Conservation (phyloP, 2,797 vertebrate genomes). For the Sparidentex hasta region DNA sequence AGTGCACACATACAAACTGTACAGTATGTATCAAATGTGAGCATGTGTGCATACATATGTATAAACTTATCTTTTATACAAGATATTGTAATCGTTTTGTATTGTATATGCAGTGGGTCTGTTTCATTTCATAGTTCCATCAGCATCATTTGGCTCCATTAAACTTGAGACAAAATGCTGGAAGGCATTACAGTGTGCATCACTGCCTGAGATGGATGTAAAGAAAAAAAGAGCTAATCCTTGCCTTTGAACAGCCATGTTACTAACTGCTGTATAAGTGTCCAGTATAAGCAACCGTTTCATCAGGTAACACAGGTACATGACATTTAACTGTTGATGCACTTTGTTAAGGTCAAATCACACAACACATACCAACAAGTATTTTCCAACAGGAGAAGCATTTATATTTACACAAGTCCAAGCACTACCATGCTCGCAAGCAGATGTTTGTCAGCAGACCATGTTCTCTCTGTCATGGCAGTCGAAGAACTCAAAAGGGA, state of each 20-base stretch:
- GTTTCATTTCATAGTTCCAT: constrained; percentile 70
- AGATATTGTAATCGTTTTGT: constrained; percentile 88
- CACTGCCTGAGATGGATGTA: constrained; percentile 62
- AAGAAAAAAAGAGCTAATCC: constrained; percentile 47
- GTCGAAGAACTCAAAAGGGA: constrained; percentile 72
- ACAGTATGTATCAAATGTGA: constrained; percentile 85
- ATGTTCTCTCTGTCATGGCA: constrained; percentile 28
- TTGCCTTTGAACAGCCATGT: constrained; percentile 67
- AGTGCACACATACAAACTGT: constrained; percentile 84
- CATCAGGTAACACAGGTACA: constrained; percentile 65
- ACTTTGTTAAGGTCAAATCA: constrained; percentile 73
- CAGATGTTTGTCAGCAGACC: constrained; percentile 38
- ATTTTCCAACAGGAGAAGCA: constrained; percentile 57
- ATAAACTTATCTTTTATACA: constrained; percentile 88
- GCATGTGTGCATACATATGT: constrained; percentile 86
- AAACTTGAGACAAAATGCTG: constrained; percentile 50
- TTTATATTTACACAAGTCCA: constrained; percentile 52
- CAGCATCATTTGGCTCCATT: constrained; percentile 54
- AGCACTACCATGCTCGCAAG: constrained; percentile 67
- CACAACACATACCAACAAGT: constrained; percentile 48
- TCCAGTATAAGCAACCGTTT: constrained; percentile 62
- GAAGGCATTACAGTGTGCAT: constrained; percentile 41
- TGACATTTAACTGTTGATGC: constrained; percentile 67
- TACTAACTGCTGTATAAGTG: constrained; percentile 75
- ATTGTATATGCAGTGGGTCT: constrained; percentile 83